phyloP scores from a whole-genome alignment of 2,797 vertebrate species.

The Onychomys torridus region DNA sequence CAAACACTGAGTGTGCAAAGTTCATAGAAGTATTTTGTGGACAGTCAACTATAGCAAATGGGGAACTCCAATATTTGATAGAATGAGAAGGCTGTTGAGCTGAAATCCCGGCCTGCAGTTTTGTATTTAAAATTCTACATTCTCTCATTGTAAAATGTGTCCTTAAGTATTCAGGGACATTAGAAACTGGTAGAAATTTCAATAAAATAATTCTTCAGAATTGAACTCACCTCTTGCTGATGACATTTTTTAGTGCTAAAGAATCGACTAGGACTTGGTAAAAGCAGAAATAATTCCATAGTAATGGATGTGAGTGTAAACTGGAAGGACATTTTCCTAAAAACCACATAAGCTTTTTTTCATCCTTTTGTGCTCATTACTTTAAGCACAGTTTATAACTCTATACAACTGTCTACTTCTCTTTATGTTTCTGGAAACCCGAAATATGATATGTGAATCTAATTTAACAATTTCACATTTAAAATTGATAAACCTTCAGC shows the following conservation, averaged over 20 bases:
- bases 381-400: slow-evolving; percentile 24
- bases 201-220: not conserved
- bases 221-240: not conserved
- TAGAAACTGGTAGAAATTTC: not conserved
- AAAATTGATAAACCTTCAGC: slow-evolving; percentile 44
- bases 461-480: slow-evolving; percentile 46
- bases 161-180: not conserved
- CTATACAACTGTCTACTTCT: slow-evolving; percentile 29
- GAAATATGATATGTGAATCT: slow-evolving; percentile 48
- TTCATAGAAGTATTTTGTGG: not conserved
- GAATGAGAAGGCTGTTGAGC: not conserved
- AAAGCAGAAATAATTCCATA: not conserved
- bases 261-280: not conserved
- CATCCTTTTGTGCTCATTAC: slow-evolving; percentile 3
- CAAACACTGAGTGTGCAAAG: not conserved
- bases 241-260: not conserved
- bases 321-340: slow-evolving; percentile 11
- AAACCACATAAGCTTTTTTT: slow-evolving; percentile 48
- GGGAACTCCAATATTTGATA: not conserved
- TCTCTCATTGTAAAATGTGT: not conserved
- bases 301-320: not conserved
- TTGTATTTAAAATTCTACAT: not conserved
- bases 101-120: not conserved
- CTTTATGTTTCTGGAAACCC: not conserved
- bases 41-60: not conserved